Conservation (phyloP, 2,888 invertebrate genomes). For the Tuta absoluta region DNA sequence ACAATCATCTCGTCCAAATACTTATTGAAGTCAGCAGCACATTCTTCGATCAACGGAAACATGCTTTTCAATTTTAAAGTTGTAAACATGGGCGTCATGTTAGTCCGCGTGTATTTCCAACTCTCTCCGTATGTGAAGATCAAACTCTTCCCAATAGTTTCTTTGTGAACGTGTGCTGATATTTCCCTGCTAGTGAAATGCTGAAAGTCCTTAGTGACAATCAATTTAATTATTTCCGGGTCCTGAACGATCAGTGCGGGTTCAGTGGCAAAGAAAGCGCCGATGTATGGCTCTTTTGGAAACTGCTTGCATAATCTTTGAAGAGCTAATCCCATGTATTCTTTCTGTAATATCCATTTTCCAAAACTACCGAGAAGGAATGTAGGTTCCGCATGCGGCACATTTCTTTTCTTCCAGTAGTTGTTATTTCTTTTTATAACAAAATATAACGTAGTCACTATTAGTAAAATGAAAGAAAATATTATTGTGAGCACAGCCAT, state of each 20-base stretch:
- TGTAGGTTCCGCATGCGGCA: slow-evolving; percentile 46
- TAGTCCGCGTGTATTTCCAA: slow-evolving; percentile 63
- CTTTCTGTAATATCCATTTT: slow-evolving; percentile 48
- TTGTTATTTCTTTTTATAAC: slow-evolving; percentile 40
- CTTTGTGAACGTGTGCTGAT: slow-evolving; percentile 47
- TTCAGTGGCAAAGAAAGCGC: slow-evolving; percentile 47
- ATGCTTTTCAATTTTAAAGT: slow-evolving; percentile 63
- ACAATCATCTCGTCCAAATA: slow-evolving; percentile 45
- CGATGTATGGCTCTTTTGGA: slow-evolving; percentile 54
- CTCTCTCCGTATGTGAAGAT: slow-evolving; percentile 55
- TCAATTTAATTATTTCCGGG: slow-evolving; percentile 38
- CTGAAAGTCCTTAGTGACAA: slow-evolving; percentile 41
- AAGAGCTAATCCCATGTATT: slow-evolving; percentile 40
- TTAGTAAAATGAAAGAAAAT: background rate
- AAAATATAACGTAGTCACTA: background rate
- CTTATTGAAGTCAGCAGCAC: slow-evolving; percentile 46
- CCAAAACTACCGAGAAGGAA: slow-evolving; percentile 59
- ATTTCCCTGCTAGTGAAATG: slow-evolving; percentile 45
- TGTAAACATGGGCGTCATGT: slow-evolving; percentile 60
- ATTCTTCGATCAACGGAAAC: slow-evolving; percentile 58
- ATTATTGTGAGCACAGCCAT: slow-evolving; percentile 5
- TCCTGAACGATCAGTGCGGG: slow-evolving; percentile 44
- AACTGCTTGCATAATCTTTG: slow-evolving; percentile 52
- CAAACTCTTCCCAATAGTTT: slow-evolving; percentile 49
- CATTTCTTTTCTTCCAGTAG: slow-evolving; percentile 56